A percentile compares a stretch with the other conserved stretches of the same genome.
These are phyloP conservation scores for Zaprionus capensis DNA, from an alignment of 1,140 invertebrate genomes.

Conservation along the genomic window DNA sequence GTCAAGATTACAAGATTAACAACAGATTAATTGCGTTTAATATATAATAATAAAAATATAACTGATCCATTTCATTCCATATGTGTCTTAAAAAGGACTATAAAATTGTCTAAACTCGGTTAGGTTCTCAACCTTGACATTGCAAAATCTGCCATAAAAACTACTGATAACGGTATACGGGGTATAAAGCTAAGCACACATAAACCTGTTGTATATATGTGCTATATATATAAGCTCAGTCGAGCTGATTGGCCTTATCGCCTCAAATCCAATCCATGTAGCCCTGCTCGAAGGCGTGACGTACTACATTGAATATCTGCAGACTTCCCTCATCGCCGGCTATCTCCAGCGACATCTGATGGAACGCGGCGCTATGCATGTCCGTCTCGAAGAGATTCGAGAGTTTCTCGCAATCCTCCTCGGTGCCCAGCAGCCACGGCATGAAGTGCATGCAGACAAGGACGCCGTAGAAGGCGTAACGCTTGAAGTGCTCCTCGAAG, in stretches of 20 bases:
- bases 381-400: slow-evolving; percentile 71
- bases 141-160: not conserved
- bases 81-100: not conserved
- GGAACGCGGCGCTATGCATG: slow-evolving; percentile 66
- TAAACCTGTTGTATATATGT: no score
- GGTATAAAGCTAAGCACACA: not conserved
- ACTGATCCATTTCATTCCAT: not conserved
- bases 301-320: slow-evolving; percentile 56
- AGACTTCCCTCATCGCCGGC: slow-evolving; percentile 72
- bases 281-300: slow-evolving; percentile 70
- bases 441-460: slow-evolving; percentile 77
- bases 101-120: not conserved
- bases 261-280: slow-evolving; percentile 71
- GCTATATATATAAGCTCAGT: not conserved
- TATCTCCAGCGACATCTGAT: slow-evolving; percentile 57
- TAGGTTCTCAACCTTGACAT: not conserved
- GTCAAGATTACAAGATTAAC: not conserved
- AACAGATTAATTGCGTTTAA: not conserved
- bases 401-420: slow-evolving; percentile 59
- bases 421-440: slow-evolving; percentile 70
- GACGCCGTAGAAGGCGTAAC: slow-evolving; percentile 76
- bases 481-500: slow-evolving; percentile 69
- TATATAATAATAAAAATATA: not conserved
- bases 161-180: not conserved
- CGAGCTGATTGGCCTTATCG: not conserved